Conservation (phyloP, 2,113 vertebrate genomes). For the Cichladusa arquata region DNA sequence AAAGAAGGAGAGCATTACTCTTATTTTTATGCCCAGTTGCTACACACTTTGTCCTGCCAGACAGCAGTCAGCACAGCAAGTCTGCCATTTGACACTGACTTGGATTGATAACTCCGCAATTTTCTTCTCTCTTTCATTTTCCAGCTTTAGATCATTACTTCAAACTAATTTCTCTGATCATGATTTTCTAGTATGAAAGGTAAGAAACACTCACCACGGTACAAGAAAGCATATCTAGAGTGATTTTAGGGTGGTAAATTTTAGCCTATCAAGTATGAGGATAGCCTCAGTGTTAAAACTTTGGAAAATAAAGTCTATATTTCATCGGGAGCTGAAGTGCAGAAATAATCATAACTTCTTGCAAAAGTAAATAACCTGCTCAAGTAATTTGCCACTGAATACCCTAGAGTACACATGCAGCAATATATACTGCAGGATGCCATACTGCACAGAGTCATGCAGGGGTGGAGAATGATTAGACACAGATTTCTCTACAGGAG, state of each 20-base stretch:
- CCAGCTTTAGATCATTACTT: not conserved
- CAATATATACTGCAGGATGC: not conserved
- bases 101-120: not conserved
- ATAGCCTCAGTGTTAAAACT: not conserved
- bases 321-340: not conserved
- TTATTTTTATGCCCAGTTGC: not conserved
- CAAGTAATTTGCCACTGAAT: not conserved
- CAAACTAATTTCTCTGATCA: not conserved
- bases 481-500: conserved; percentile 18
- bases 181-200: not conserved
- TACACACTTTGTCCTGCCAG: not conserved
- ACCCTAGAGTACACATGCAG: not conserved
- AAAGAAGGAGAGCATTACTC: not conserved
- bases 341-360: not conserved
- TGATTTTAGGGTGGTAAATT: not conserved
- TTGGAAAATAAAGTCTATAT: not conserved
- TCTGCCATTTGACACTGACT: not conserved
- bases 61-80: accelerated
- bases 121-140: not conserved
- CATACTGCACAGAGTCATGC: not conserved
- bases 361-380: not conserved
- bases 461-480: conserved; percentile 20
- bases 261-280: not conserved
- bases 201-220: not conserved
- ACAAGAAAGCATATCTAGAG: not conserved